Evolutionary conservation across 2,113 vertebrate species (phyloP), one percentile per base, ranked within the genome.

Genomic region (Entomyzon cyanotis): DNA sequence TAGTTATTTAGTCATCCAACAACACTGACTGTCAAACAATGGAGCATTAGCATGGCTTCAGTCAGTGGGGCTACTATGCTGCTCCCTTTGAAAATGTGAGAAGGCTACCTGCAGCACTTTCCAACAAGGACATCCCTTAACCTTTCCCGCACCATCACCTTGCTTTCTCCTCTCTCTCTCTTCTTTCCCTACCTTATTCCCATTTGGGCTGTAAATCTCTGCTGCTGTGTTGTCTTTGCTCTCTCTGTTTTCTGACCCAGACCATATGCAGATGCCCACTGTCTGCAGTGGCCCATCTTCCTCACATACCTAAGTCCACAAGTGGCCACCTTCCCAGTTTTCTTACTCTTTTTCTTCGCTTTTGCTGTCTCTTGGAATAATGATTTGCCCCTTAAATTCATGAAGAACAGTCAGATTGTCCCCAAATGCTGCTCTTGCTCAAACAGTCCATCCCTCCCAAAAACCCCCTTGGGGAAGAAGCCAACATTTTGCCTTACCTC

Each of bases 41-140:
- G 18, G 30, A 83, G 42, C 59, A 42, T 22, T 33, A 85, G 46
- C n/a, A 41, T 0, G 8, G 37, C 37, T 74, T 63, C 39, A 63
- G 17, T 23, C 60, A 70, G 11, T 1, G 15, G 21, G n/a, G n/a
- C 9, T 79, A 31, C 37, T 42, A 23, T 53, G 62, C 37, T 75
- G 37, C 37, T 59, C 42, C 27, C 53, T 87, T 68, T 24, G 47
- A 67, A 64, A 44, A 58, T 14, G 55, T 33, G 76, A 28, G 25
- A 56, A 42, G 23, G 33, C n/a, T 33, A 9, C 31, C 25, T 0
- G 0, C 68, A 44, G 63, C 22, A 11, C 24, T 24, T 25, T 6
- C 33, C 56, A 39, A 7, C 18, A 39, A 8, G n/a, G 20, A 42
- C 7, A 19, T 12, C 68, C 33, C 59, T 21, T 9, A 67, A 27